These are phyloP conservation scores for Centropristis striata DNA, from an alignment of 2,113 vertebrate genomes.

Conservation along the genomic window DNA sequence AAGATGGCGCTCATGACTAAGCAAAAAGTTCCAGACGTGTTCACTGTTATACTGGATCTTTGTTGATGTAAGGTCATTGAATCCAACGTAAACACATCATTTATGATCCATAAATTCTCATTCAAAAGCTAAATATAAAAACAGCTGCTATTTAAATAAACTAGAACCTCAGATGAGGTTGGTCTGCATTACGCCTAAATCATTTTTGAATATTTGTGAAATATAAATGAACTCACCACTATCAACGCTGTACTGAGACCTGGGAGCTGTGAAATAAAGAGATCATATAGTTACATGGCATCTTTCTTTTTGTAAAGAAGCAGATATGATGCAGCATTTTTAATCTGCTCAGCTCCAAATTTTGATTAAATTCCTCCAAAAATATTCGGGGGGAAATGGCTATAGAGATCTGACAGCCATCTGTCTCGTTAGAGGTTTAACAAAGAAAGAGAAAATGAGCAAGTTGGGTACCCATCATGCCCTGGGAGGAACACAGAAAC, in stretches of 20 bases:
- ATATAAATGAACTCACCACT: slow-evolving; percentile 88
- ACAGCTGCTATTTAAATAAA: background rate
- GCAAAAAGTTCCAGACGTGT: slow-evolving; percentile 32
- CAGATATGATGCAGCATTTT: background rate
- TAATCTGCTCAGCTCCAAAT: background rate
- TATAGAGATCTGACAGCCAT: slow-evolving; percentile 31
- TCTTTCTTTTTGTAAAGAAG: background rate
- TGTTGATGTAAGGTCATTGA: slow-evolving; percentile 5
- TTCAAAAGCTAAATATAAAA: background rate
- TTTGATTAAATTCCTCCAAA: background rate
- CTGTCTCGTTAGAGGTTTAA: slow-evolving; percentile 32
- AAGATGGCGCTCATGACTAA: slow-evolving; percentile 72
- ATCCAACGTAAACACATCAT: slow-evolving; percentile 6
- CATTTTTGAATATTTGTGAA: background rate
- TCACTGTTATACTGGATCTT: background rate
- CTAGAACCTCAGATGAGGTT: background rate
- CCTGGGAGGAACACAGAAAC: slow-evolving; percentile 43
- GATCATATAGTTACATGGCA: slow-evolving; percentile 11
- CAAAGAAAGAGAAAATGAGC: slow-evolving; percentile 34
- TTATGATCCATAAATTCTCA: background rate
- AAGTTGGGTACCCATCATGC: slow-evolving; percentile 38
- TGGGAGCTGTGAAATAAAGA: slow-evolving; percentile 88
- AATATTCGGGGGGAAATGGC: slow-evolving; percentile 1
- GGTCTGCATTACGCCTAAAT: background rate
- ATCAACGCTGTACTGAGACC: slow-evolving; percentile 90